Evolutionary conservation across 2,888 invertebrate species (phyloP).

Genomic region (Dicranocentrus wangi): DNA sequence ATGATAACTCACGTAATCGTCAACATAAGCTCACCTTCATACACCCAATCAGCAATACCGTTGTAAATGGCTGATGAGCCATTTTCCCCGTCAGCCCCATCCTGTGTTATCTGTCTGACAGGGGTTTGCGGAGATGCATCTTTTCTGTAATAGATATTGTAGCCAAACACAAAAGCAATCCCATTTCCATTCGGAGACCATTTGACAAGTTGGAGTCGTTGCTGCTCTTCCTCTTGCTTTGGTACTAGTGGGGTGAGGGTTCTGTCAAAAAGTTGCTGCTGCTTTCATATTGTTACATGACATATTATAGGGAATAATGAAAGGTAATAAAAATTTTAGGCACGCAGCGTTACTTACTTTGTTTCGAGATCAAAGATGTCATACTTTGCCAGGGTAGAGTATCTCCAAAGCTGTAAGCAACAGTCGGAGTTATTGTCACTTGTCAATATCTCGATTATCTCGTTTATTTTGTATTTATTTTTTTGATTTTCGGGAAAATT

Average conservation of each 20-base stretch:
- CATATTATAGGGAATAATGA: neutral
- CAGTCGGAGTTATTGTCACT: too few species aligned
- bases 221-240: conserved; percentile 11
- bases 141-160: conserved; percentile 85
- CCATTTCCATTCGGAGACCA: conserved; percentile 86
- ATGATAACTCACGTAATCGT: too few species aligned
- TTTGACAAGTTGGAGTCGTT: conserved; percentile 81
- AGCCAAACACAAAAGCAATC: conserved; percentile 82
- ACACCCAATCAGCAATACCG: conserved; percentile 95
- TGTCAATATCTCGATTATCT: too few species aligned
- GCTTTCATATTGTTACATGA: too few species aligned
- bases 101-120: conserved; percentile 78
- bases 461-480: too few species aligned
- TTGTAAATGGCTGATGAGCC: conserved; percentile 82
- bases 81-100: conserved; percentile 76
- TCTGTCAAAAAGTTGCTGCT: too few species aligned
- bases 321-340: too few species aligned
- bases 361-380: conserved; percentile 81
- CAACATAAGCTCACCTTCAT: conserved; percentile 93
- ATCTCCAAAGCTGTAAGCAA: conserved; percentile 82
- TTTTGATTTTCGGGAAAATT: too few species aligned
- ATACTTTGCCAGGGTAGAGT: conserved; percentile 86
- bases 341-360: too few species aligned
- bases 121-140: conserved; percentile 75
- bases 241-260: conserved; percentile 27